These are phyloP conservation scores for Drosophila lacteicornis DNA, from an alignment of 1,140 invertebrate species.

Conservation along the genomic window DNA sequence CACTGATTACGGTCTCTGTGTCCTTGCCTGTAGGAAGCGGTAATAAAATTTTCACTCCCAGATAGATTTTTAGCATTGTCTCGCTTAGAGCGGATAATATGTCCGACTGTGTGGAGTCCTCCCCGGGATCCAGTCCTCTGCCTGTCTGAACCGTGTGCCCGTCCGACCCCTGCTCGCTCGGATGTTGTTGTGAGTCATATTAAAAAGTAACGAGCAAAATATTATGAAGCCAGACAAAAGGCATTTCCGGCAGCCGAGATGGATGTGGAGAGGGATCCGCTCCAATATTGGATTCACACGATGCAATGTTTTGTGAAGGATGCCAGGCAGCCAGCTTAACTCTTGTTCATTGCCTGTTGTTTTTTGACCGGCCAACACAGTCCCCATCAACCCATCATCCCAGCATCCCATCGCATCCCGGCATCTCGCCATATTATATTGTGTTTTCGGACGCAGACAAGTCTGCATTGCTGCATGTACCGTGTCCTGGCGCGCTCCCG, in stretches of 20 bases:
- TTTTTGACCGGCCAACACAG: slow-evolving; percentile 39
- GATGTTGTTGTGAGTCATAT: slow-evolving; percentile 81
- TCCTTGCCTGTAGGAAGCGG: slow-evolving; percentile 35
- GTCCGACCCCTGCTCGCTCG: slow-evolving; percentile 26
- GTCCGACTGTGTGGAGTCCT: slow-evolving; percentile 25
- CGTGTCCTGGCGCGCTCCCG: slow-evolving; percentile 43
- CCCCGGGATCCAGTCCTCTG: not conserved
- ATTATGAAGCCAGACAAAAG: slow-evolving; percentile 82
- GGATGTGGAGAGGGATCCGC: slow-evolving; percentile 16
- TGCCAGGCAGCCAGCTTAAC: slow-evolving; percentile 44
- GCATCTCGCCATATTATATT: slow-evolving; percentile 69
- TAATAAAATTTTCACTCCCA: slow-evolving; percentile 79
- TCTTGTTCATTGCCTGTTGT: slow-evolving; percentile 63
- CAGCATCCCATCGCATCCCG: slow-evolving; percentile 15
- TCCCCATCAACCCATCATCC: not conserved
- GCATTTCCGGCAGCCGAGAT: slow-evolving; percentile 67
- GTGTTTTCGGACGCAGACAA: slow-evolving; percentile 73
- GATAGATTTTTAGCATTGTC: slow-evolving; percentile 82
- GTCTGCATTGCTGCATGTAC: slow-evolving; percentile 78
- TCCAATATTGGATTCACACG: slow-evolving; percentile 79
- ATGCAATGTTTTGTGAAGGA: slow-evolving; percentile 58
- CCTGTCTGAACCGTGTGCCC: slow-evolving; percentile 1
- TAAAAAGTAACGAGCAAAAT: slow-evolving; percentile 83
- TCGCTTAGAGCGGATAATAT: slow-evolving; percentile 68
- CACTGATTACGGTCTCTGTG: slow-evolving; percentile 63